A percentile compares a stretch with the other conserved stretches of the same genome.
Evolutionary conservation across 2,888 invertebrate genomes (phyloP).

Genomic region (Dolichopus griseipennis): DNA sequence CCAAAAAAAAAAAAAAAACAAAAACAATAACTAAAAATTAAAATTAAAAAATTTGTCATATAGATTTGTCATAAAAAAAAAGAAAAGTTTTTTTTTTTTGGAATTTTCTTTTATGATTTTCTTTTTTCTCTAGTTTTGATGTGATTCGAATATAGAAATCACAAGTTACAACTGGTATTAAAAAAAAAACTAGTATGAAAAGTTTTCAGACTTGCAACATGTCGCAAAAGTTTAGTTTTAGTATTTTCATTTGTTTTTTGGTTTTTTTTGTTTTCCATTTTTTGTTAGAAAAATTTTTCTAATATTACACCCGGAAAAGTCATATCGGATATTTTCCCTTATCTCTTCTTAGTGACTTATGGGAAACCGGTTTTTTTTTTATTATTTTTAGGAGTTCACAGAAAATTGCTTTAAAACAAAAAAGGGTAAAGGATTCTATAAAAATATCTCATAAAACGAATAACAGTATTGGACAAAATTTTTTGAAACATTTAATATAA

Average conservation of each 20-base stretch:
- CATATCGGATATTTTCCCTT: not conserved
- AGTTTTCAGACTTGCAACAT: conserved; percentile 4
- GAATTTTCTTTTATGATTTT: not conserved
- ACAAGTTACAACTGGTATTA: not conserved
- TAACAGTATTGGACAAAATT: too few species aligned
- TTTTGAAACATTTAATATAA: too few species aligned
- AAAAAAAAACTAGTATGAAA: not conserved
- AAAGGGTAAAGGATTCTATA: too few species aligned
- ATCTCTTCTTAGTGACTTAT: not conserved
- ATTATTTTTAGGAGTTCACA: not conserved
- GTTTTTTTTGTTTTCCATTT: too few species aligned
- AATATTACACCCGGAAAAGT: conserved; percentile 4
- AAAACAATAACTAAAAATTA: too few species aligned
- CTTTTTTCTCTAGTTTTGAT: not conserved
- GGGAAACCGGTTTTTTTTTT: not conserved
- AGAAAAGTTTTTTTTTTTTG: not conserved
- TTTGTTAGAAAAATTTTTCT: not conserved
- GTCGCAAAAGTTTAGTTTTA: not conserved
- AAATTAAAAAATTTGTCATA: not conserved
- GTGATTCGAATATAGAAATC: not conserved
- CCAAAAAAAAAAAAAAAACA: too few species aligned
- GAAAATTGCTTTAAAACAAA: not conserved
- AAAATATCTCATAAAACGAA: too few species aligned
- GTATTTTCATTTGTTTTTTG: too few species aligned
- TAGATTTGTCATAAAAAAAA: not conserved